phyloP scores from a whole-genome alignment of 1,140 invertebrate species.

The Wasmannia auropunctata region DNA sequence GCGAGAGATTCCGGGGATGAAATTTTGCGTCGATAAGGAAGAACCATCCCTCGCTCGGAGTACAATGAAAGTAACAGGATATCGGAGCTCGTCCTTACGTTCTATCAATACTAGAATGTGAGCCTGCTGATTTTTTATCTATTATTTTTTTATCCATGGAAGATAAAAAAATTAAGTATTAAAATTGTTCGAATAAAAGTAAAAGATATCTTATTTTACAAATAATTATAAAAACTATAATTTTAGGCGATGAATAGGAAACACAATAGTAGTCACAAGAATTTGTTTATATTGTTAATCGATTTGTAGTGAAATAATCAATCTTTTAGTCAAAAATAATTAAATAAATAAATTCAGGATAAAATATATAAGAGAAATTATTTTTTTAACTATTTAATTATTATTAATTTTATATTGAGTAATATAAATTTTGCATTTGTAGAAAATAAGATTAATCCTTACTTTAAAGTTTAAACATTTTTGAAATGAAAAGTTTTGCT shows the following conservation, averaged over 20 bases:
- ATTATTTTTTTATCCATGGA: background rate
- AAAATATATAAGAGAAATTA: background rate
- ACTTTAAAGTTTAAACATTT: background rate
- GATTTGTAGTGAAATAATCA: background rate
- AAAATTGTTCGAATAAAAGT: background rate
- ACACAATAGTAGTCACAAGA: background rate
- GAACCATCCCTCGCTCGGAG: constrained; percentile 37
- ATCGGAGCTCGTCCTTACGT: background rate
- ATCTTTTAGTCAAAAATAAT: background rate
- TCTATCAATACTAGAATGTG: background rate
- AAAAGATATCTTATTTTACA: background rate
- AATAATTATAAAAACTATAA: background rate
- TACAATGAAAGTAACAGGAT: background rate
- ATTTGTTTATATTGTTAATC: background rate
- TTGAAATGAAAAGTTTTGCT: background rate
- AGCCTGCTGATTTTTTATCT: background rate
- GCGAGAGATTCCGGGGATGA: constrained; percentile 39
- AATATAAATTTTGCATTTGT: background rate
- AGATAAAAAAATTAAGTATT: background rate
- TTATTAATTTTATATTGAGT: background rate
- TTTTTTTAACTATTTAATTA: background rate
- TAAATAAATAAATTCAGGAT: background rate
- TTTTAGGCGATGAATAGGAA: background rate
- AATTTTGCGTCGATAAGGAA: constrained; percentile 71
- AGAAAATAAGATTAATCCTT: background rate